Evolutionary conservation across 2,797 vertebrate species (phyloP).

Genomic region (Cetoscarus ocellatus): DNA sequence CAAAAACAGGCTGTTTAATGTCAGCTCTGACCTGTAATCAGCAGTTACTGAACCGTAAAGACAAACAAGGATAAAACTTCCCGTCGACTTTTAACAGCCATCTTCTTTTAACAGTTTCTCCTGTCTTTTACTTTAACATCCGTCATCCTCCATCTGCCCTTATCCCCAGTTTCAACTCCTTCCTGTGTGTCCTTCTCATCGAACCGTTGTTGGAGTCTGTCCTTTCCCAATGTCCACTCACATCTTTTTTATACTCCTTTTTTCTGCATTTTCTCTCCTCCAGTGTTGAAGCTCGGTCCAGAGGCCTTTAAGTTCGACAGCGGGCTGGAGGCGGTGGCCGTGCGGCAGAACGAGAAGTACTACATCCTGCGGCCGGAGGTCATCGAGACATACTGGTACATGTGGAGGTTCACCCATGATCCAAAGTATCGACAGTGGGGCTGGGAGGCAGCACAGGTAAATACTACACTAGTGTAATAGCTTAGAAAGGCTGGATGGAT

Average conservation of each 20-base stretch:
- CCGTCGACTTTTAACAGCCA: background rate
- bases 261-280: background rate
- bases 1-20: background rate
- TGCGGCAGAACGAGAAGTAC: conserved; percentile 98
- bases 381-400: conserved; percentile 99
- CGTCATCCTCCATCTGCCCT: too few relatives aligned
- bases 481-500: too few relatives aligned
- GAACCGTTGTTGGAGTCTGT: background rate
- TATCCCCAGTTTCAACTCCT: background rate
- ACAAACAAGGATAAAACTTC: conserved; percentile 28
- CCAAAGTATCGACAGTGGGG: conserved; percentile 98
- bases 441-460: conserved; percentile 97
- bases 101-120: too few relatives aligned
- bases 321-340: conserved; percentile 94
- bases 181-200: background rate
- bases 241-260: background rate
- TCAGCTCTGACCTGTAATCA: conserved; percentile 22
- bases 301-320: conserved; percentile 99
- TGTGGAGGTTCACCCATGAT: conserved; percentile 98
- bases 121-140: too few relatives aligned
- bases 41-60: conserved; percentile 20
- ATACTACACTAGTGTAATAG: background rate
- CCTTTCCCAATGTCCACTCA: background rate
- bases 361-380: conserved; percentile 98
- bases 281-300: conserved; percentile 96